Evolutionary conservation across 2,113 vertebrate species (phyloP).

Genomic region (Bothrops jararaca): DNA sequence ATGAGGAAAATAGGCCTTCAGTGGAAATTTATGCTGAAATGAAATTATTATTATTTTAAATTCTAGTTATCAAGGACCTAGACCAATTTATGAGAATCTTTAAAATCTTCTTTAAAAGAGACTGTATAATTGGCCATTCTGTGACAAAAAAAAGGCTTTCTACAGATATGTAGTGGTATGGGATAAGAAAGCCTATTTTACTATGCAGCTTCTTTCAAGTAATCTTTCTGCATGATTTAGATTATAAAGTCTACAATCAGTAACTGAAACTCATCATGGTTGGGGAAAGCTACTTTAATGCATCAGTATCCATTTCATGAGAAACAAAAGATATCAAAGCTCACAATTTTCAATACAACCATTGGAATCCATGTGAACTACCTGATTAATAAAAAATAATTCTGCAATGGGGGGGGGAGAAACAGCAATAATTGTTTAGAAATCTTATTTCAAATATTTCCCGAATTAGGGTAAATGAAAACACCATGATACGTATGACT

Average conservation of each 20-base stretch:
- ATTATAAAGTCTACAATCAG: not conserved
- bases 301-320: not conserved
- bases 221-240: not conserved
- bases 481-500: not conserved
- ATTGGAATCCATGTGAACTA: not conserved
- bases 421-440: too few relatives aligned
- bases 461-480: not conserved
- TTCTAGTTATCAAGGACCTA: constrained; percentile 22
- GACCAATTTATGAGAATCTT: not conserved
- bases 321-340: not conserved
- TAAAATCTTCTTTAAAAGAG: not conserved
- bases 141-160: not conserved
- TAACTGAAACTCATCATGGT: not conserved
- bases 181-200: not conserved
- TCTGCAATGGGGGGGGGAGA: too few relatives aligned
- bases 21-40: constrained; percentile 75
- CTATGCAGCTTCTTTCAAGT: not conserved
- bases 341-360: not conserved
- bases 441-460: not conserved
- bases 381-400: not conserved
- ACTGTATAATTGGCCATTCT: not conserved
- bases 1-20: constrained; percentile 83
- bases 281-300: not conserved
- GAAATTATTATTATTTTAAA: not conserved
- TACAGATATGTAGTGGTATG: not conserved